These are phyloP conservation scores for Artibeus jamaicensis DNA, from an alignment of 2,797 vertebrate genomes.

Conservation along the genomic window DNA sequence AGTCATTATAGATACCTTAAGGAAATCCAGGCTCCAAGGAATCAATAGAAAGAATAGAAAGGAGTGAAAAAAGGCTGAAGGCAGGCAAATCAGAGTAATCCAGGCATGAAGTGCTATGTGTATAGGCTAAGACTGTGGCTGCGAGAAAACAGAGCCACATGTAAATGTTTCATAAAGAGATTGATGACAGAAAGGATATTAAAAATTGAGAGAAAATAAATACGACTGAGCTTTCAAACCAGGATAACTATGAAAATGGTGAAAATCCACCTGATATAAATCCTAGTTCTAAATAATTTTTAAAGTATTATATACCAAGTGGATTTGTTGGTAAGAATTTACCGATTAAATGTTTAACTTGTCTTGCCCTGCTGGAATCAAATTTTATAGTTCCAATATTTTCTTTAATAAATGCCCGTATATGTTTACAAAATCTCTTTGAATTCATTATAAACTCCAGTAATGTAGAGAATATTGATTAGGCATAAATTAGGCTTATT, in stretches of 20 bases:
- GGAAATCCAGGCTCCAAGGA: not conserved
- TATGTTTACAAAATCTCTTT: not conserved
- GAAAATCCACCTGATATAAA: not conserved
- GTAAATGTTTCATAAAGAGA: not conserved
- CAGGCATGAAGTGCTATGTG: no score
- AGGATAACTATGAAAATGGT: not conserved
- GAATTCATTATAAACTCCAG: not conserved
- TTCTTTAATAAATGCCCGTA: not conserved
- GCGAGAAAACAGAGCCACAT: not conserved
- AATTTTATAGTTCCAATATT: not conserved
- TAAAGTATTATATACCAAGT: not conserved
- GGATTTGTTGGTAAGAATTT: not conserved
- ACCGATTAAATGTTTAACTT: not conserved
- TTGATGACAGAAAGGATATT: not conserved
- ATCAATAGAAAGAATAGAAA: not conserved
- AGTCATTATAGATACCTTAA: not conserved
- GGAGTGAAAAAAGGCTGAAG: not conserved
- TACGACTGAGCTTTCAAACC: not conserved
- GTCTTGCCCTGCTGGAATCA: not conserved
- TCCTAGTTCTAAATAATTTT: not conserved
- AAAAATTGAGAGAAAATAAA: not conserved
- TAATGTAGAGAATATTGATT: not conserved
- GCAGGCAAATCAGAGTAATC: not conserved
- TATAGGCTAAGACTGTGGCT: not conserved
- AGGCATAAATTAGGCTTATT: not conserved